Percentiles rank a stretch among this genome's conserved stretches.
Conservation (phyloP, 2,113 vertebrate genomes). For the Colistium nudipinnis region DNA sequence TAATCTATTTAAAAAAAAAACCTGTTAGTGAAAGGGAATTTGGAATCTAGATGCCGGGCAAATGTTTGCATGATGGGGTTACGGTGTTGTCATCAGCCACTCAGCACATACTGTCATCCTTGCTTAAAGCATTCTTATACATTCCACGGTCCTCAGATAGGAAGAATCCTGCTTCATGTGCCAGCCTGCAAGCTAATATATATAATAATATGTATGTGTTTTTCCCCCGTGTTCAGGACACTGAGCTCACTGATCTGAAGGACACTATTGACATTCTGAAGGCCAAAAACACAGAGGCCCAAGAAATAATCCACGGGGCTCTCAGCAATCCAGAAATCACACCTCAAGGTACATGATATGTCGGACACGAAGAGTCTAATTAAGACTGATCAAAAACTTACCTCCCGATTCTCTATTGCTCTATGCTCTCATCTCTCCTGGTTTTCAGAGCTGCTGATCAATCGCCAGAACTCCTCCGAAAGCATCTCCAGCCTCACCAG, state of each 20-base stretch:
- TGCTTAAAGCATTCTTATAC: constrained; percentile 27
- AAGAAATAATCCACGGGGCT: constrained; percentile 92
- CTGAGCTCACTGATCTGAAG: constrained; percentile 89
- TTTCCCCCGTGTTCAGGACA: constrained; percentile 85
- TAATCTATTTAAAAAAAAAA: not conserved
- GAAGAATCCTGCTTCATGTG: constrained; percentile 33
- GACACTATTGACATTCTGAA: constrained; percentile 95
- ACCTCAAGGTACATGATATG: constrained; percentile 85
- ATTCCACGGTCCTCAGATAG: constrained; percentile 11
- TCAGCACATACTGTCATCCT: constrained; percentile 32
- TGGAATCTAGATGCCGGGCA: too few species aligned
- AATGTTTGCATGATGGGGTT: constrained; percentile 34
- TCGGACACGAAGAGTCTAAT: not conserved
- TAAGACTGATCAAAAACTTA: not conserved
- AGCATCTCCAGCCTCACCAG: constrained; percentile 96
- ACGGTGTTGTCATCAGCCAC: constrained; percentile 43
- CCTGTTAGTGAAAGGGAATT: constrained; percentile 5
- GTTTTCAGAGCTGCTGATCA: constrained; percentile 88
- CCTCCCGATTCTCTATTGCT: not conserved
- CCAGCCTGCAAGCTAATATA: constrained; percentile 8
- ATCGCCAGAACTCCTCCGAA: constrained; percentile 96
- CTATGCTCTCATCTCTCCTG: not conserved
- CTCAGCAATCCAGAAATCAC: constrained; percentile 86
- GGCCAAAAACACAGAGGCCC: constrained; percentile 93
- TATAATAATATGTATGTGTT: constrained; percentile 16